Evolutionary conservation across 2,113 vertebrate genomes (phyloP).

Genomic region (Oncorhynchus masou): DNA sequence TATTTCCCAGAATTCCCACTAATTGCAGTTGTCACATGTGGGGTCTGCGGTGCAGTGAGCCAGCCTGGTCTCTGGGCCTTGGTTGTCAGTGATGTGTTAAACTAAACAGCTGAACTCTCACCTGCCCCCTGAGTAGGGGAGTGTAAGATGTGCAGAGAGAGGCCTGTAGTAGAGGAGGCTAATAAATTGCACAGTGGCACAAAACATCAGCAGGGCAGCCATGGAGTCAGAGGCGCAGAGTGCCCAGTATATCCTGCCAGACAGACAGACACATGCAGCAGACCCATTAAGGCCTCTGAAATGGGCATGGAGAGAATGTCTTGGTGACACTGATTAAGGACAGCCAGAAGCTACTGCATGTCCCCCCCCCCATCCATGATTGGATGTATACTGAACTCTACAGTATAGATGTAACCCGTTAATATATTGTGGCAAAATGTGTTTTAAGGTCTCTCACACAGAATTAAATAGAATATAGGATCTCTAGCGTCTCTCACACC

Average conservation of each 20-base stretch:
- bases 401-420: neutral
- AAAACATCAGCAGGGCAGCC: constrained; percentile 63
- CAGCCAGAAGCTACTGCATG: constrained; percentile 35
- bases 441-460: too few relatives aligned
- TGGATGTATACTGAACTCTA: neutral
- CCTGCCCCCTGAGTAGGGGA: constrained; percentile 54
- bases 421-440: neutral
- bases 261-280: constrained; percentile 34
- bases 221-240: constrained; percentile 36
- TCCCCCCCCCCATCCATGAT: neutral
- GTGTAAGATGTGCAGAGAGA: constrained; percentile 30
- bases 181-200: constrained; percentile 66
- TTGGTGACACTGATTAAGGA: constrained; percentile 42
- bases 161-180: constrained; percentile 51
- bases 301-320: constrained; percentile 41
- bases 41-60: constrained; percentile 56
- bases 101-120: constrained; percentile 70
- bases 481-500: too few relatives aligned
- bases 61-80: constrained; percentile 47
- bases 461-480: too few relatives aligned
- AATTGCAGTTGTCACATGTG: constrained; percentile 77
- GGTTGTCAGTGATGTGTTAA: constrained; percentile 58
- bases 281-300: constrained; percentile 51
- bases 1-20: constrained; percentile 67
- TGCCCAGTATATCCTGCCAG: constrained; percentile 27